A percentile compares a stretch with the other conserved stretches of the same genome.
Evolutionary conservation across 2,113 vertebrate genomes (phyloP).

Genomic region (Talpa occidentalis): DNA sequence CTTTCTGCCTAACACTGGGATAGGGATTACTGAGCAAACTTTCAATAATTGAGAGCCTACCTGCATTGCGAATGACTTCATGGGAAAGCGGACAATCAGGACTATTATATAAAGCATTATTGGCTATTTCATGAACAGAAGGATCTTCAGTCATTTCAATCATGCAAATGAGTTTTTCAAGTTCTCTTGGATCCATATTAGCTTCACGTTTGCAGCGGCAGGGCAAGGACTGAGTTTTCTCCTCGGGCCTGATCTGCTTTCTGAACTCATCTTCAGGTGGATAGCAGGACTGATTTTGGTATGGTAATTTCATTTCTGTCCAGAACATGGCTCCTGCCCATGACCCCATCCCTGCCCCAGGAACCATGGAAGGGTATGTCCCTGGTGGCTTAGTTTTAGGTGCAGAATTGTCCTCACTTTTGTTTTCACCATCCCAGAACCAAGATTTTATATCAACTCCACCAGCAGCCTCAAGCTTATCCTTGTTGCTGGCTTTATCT

Average conservation of each 20-base stretch:
- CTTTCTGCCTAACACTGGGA: slow-evolving; percentile 77
- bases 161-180: slow-evolving; percentile 80
- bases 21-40: slow-evolving; percentile 76
- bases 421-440: slow-evolving; percentile 62
- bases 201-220: slow-evolving; percentile 65
- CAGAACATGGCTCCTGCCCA: slow-evolving; percentile 75
- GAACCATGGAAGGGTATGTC: slow-evolving; percentile 74
- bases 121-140: slow-evolving; percentile 80
- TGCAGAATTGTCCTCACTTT: slow-evolving; percentile 55
- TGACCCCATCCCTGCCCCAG: slow-evolving; percentile 76
- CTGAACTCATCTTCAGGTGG: slow-evolving; percentile 53
- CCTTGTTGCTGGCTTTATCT: not conserved
- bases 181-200: slow-evolving; percentile 73
- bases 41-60: slow-evolving; percentile 78
- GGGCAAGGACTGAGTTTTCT: slow-evolving; percentile 58
- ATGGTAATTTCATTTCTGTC: slow-evolving; percentile 62
- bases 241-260: slow-evolving; percentile 57
- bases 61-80: slow-evolving; percentile 69
- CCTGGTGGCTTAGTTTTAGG: slow-evolving; percentile 37
- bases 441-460: slow-evolving; percentile 56
- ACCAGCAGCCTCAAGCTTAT: slow-evolving; percentile 54
- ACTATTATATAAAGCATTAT: slow-evolving; percentile 74
- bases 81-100: slow-evolving; percentile 71
- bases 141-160: slow-evolving; percentile 81
- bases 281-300: slow-evolving; percentile 47